Conservation (phyloP, 1,140 invertebrate species). For the Arion vulgaris region DNA sequence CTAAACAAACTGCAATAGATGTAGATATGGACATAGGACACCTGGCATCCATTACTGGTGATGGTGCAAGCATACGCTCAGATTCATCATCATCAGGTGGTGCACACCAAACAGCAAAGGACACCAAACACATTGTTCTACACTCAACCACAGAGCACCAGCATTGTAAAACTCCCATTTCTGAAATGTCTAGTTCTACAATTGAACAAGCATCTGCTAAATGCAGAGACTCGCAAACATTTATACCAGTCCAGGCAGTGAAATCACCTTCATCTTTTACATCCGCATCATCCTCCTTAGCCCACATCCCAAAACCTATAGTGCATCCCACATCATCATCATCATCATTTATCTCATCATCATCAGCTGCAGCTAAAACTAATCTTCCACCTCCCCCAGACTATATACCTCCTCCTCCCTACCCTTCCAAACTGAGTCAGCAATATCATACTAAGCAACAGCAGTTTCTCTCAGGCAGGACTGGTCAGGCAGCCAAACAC, state of each 20-base stretch:
- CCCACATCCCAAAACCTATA: constrained; percentile 15
- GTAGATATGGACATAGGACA: constrained; percentile 34
- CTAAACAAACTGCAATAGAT: constrained; percentile 36
- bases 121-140: not conserved
- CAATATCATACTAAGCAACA: constrained; percentile 3
- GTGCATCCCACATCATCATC: constrained; percentile 14
- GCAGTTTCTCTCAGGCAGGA: not conserved
- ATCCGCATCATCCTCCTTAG: not conserved
- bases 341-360: not conserved
- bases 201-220: not conserved
- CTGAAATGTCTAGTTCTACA: not conserved
- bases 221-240: not conserved
- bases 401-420: constrained; percentile 23
- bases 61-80: not conserved
- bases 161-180: not conserved
- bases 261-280: constrained; percentile 20
- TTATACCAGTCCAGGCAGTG: constrained; percentile 9
- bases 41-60: not conserved
- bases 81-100: not conserved
- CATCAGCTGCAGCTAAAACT: not conserved
- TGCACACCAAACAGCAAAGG: not conserved
- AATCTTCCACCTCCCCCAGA: constrained; percentile 16
- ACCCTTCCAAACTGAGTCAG: constrained; percentile 17
- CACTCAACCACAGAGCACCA: not conserved
- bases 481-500: constrained; percentile 1